Percentiles rank a stretch among this genome's conserved stretches.
phyloP scores from a whole-genome alignment of 2,797 vertebrate genomes.

The Eulemur mongoz region DNA sequence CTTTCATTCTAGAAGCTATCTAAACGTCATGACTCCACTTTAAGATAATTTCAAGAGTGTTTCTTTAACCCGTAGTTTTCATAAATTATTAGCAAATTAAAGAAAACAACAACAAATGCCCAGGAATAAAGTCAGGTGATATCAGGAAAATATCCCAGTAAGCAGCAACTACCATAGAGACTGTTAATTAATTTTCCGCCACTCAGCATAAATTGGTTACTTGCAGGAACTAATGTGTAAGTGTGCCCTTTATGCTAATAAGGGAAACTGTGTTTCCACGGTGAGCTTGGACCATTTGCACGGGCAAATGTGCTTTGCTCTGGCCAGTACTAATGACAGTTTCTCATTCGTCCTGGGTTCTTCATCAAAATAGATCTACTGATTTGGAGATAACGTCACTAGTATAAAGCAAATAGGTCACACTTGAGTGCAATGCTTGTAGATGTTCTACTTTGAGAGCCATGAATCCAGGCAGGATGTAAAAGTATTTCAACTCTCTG shows the following conservation, averaged over 20 bases:
- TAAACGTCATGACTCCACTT: not conserved
- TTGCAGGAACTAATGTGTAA: not conserved
- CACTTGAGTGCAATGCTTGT: rapidly evolving
- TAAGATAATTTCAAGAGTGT: not conserved
- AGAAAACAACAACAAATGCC: not conserved
- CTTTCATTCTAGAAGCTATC: not conserved
- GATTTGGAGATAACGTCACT: not conserved
- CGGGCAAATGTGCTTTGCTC: not conserved
- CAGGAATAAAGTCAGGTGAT: not conserved
- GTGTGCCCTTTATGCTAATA: not conserved
- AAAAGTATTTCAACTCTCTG: not conserved
- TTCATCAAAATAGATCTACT: not conserved
- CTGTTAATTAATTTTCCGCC: not conserved
- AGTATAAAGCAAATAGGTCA: not conserved
- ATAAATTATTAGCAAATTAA: not conserved
- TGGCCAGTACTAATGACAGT: too few relatives aligned
- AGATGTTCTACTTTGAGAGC: not conserved
- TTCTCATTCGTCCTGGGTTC: not conserved
- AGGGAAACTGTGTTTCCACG: not conserved
- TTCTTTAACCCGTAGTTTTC: not conserved
- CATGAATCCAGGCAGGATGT: not conserved
- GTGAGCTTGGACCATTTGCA: not conserved
- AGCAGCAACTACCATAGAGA: not conserved
- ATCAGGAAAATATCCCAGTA: not conserved
- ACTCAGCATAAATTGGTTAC: too few relatives aligned